phyloP scores from a whole-genome alignment of 2,797 vertebrate species.

The Leptoclinus maculatus region DNA sequence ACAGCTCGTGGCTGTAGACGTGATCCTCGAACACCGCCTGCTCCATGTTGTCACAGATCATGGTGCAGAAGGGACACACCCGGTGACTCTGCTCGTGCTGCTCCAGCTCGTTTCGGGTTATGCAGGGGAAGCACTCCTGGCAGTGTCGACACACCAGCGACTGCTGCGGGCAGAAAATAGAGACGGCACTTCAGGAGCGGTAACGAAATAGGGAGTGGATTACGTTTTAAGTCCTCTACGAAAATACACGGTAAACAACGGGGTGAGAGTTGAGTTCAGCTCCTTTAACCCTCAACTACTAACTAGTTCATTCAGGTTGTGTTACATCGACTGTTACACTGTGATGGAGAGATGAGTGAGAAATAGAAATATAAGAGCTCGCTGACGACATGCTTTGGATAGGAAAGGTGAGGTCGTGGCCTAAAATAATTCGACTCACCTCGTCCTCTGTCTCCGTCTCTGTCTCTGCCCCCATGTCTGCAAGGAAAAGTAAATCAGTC shows the following conservation, averaged over 20 bases:
- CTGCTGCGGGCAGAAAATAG: slow-evolving; percentile 43
- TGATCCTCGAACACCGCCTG: slow-evolving; percentile 83
- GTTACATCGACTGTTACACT: background rate
- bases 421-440: slow-evolving; percentile 39
- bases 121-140: slow-evolving; percentile 78
- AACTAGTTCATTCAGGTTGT: background rate
- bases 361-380: background rate
- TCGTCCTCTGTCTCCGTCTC: slow-evolving; percentile 54
- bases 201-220: slow-evolving; percentile 53
- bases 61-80: slow-evolving; percentile 83
- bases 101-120: slow-evolving; percentile 75
- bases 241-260: slow-evolving; percentile 61
- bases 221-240: slow-evolving; percentile 44
- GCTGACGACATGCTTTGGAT: background rate
- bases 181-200: background rate
- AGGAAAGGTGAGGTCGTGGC: background rate
- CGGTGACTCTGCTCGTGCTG: slow-evolving; percentile 81
- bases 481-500: slow-evolving; percentile 1
- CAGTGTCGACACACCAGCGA: slow-evolving; percentile 76
- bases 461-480: slow-evolving; percentile 32
- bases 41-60: slow-evolving; percentile 81
- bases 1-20: slow-evolving; percentile 83
- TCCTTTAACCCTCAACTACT: background rate
- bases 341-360: background rate
- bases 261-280: background rate